Evolutionary conservation across 2,113 vertebrate species (phyloP).

Genomic region (Datnioides undecimradiatus): DNA sequence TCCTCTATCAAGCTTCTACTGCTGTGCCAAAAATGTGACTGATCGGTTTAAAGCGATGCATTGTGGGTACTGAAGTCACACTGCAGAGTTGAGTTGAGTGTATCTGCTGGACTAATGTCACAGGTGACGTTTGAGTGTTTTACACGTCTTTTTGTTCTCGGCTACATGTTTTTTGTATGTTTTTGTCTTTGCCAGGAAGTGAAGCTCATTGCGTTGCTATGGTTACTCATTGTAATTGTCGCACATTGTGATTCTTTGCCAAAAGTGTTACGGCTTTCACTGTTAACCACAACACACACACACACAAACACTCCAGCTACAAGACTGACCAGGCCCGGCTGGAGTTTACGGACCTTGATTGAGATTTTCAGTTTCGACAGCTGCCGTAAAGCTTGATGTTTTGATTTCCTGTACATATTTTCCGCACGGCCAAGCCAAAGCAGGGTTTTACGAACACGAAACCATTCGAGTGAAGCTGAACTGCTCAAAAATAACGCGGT

Average conservation of each 20-base stretch:
- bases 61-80: slow-evolving; percentile 6
- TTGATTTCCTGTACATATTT: slow-evolving; percentile 39
- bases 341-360: slow-evolving; percentile 53
- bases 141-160: not conserved
- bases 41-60: not conserved
- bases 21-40: slow-evolving; percentile 54
- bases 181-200: slow-evolving; percentile 9
- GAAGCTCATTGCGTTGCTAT: slow-evolving; percentile 21
- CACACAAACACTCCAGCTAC: slow-evolving; percentile 30
- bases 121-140: not conserved
- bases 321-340: slow-evolving; percentile 32
- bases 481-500: slow-evolving; percentile 29
- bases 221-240: slow-evolving; percentile 44
- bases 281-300: slow-evolving; percentile 65
- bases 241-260: slow-evolving; percentile 62
- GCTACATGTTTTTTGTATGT: not conserved
- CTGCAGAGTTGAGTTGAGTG: not conserved
- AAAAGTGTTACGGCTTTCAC: slow-evolving; percentile 75
- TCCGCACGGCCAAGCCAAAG: slow-evolving; percentile 59
- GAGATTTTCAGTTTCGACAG: slow-evolving; percentile 47
- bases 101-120: slow-evolving; percentile 24
- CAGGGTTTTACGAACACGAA: slow-evolving; percentile 50
- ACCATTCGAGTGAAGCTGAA: slow-evolving; percentile 35
- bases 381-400: slow-evolving; percentile 21
- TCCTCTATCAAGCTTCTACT: not conserved